Evolutionary conservation across 2,888 invertebrate species (phyloP), one percentile per base, ranked within the genome.

Genomic region (Metacarcinus magister): DNA sequence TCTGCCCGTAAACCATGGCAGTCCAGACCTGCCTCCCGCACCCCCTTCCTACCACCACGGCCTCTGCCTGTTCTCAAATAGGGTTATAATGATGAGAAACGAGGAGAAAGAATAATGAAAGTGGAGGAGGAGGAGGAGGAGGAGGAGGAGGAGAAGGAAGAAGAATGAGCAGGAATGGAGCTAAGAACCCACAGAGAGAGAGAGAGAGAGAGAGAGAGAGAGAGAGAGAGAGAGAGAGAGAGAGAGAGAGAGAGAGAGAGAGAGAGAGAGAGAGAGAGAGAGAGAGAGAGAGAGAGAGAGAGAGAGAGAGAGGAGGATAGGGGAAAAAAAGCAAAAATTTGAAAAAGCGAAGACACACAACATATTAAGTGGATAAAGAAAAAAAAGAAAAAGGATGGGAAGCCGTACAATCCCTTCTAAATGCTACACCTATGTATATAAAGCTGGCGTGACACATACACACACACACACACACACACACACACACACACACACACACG

Each of bases 121-220:
- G 32, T 32, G 82, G 82, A 32, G 82, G 82, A 28, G 19, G 10
- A 82, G 10, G 82, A 82, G 8, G 82, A 28, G 46, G 46, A 46
- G 46, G 10, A 46, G 46, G 46, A 46, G 46, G 46, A 46, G 46
- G 46, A 46, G 46, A 10, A 46, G 46, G 46, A 46, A 10, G 46
- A 46, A 10, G 48, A 48, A 48, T 48, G 48, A 48, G 48, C 5
- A 48, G 48, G 10, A 48, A 48, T 48, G 48, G 48, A 48, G 48
- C 48, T 7, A 48, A 48, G 48, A 48, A 48, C 48, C 48, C 48
- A 7, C 3, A 23, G 89, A 89, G 90, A 10, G 39, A 39, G 90
- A 90, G 90, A 39, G 39, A 90, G 90, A 90, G 90, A 39, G 67
- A 67, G 67, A 90, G 90, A 23, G 44, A 90, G 43, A 44, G n/a